phyloP scores from a whole-genome alignment of 2,113 vertebrate species.

The Scatophagus argus region DNA sequence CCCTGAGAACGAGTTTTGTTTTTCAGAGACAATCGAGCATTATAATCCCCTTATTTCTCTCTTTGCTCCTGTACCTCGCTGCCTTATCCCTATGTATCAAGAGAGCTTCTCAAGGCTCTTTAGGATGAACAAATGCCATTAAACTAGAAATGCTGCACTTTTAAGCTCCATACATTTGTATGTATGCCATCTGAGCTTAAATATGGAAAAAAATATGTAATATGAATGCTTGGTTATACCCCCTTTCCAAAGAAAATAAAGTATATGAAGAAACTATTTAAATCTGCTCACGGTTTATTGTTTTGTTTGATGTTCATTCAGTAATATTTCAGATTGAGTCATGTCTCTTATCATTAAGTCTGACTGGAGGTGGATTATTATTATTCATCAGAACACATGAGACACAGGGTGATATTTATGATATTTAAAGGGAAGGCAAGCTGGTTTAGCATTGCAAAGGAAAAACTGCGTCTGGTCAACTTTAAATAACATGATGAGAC shows the following conservation, averaged over 20 bases:
- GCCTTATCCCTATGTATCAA: slow-evolving; percentile 74
- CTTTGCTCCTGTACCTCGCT: slow-evolving; percentile 68
- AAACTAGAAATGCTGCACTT: slow-evolving; percentile 75
- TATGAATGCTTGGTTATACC: slow-evolving; percentile 82
- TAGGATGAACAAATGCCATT: slow-evolving; percentile 72
- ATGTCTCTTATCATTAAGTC: not conserved
- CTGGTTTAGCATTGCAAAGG: not conserved
- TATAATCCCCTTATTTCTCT: slow-evolving; percentile 30
- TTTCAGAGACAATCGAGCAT: slow-evolving; percentile 59
- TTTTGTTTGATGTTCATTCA: not conserved
- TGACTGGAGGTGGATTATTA: not conserved
- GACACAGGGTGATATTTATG: too few relatives aligned
- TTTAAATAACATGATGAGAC: too few relatives aligned
- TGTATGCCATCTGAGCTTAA: slow-evolving; percentile 71
- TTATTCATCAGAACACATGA: too few relatives aligned
- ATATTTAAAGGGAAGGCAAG: too few relatives aligned
- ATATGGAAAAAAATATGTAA: slow-evolving; percentile 65
- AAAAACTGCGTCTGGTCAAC: not conserved
- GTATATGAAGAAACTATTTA: slow-evolving; percentile 74
- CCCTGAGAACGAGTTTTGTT: slow-evolving; percentile 43
- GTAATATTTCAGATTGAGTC: not conserved
- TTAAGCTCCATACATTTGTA: slow-evolving; percentile 75
- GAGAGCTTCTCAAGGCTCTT: slow-evolving; percentile 50
- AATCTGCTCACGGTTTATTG: not conserved
- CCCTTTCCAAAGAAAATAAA: slow-evolving; percentile 84